Percentiles rank a stretch among this genome's conserved stretches.
phyloP scores from a whole-genome alignment of 2,797 vertebrate genomes.

The Manis pentadactyla region DNA sequence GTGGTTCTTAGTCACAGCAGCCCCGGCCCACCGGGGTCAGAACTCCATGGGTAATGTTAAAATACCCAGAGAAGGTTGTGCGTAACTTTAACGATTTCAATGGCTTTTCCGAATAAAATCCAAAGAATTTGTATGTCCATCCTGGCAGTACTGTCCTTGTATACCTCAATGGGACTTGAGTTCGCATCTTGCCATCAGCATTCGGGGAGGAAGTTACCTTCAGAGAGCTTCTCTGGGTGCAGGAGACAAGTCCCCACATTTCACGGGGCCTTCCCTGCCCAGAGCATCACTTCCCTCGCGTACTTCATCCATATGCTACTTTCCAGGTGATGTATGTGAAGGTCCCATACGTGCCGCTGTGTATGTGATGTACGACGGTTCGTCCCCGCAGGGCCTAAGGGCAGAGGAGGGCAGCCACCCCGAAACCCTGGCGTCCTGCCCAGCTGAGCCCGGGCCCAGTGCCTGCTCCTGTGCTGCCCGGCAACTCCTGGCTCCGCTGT shows the following conservation, averaged over 20 bases:
- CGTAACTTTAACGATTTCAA: not conserved
- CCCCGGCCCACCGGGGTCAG: not conserved
- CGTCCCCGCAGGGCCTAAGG: not conserved
- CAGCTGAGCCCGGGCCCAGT: not conserved
- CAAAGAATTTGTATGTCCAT: too few relatives aligned
- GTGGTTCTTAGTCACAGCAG: rapidly evolving
- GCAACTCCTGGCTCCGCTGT: rapidly evolving
- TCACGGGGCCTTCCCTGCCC: not conserved
- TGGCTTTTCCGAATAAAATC: not conserved
- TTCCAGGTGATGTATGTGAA: rapidly evolving
- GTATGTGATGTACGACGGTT: not conserved
- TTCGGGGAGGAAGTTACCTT: rapidly evolving
- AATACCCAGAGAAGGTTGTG: not conserved
- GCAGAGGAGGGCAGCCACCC: not conserved
- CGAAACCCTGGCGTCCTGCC: not conserved
- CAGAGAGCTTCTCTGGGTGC: not conserved
- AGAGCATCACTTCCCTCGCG: rapidly evolving
- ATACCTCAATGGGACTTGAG: rapidly evolving
- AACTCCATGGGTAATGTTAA: not conserved
- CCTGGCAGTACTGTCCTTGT: not conserved
- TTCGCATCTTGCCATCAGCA: rapidly evolving
- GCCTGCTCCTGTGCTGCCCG: rapidly evolving
- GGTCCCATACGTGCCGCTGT: rapidly evolving
- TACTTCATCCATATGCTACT: rapidly evolving
- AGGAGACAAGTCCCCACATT: rapidly evolving